Conservation (phyloP, 1,140 invertebrate species). For the Kradibia gibbosae region DNA sequence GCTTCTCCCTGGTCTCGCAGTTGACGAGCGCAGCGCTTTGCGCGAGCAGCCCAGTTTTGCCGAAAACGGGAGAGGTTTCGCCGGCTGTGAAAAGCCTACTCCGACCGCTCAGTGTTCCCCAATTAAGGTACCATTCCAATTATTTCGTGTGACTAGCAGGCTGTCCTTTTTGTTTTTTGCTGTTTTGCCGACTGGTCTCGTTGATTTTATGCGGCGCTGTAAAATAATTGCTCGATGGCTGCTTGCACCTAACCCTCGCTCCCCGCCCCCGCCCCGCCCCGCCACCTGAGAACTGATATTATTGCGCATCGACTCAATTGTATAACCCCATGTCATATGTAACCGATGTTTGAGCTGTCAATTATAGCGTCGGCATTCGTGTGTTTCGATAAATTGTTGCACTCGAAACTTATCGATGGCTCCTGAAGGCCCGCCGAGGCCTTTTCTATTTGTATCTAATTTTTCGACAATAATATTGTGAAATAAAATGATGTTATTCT, state of each 20-base stretch:
- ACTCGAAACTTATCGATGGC: background rate
- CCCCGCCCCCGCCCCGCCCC: too few species aligned
- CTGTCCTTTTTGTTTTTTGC: background rate
- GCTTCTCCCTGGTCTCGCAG: slow-evolving; percentile 74
- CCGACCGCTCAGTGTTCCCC: slow-evolving; percentile 76
- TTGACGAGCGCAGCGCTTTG: slow-evolving; percentile 77
- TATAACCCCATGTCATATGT: background rate
- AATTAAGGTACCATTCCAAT: slow-evolving; percentile 66
- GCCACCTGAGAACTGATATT: background rate
- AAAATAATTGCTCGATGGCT: background rate
- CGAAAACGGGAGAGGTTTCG: slow-evolving; percentile 70
- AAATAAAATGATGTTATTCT: background rate
- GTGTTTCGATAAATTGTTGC: background rate
- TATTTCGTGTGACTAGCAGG: slow-evolving; percentile 13
- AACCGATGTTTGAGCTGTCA: background rate
- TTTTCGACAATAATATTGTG: background rate
- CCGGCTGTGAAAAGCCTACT: slow-evolving; percentile 75
- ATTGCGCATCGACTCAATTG: background rate
- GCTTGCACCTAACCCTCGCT: background rate
- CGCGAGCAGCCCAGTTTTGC: slow-evolving; percentile 76
- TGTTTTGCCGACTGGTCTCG: background rate
- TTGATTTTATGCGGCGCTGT: background rate
- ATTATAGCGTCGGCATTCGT: too few species aligned
- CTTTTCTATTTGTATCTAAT: slow-evolving; percentile 23
- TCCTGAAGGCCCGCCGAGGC: background rate